Percentiles rank a stretch among this genome's conserved stretches.
Evolutionary conservation across 2,113 vertebrate genomes (phyloP).

Genomic region (Oostethus manadensis): DNA sequence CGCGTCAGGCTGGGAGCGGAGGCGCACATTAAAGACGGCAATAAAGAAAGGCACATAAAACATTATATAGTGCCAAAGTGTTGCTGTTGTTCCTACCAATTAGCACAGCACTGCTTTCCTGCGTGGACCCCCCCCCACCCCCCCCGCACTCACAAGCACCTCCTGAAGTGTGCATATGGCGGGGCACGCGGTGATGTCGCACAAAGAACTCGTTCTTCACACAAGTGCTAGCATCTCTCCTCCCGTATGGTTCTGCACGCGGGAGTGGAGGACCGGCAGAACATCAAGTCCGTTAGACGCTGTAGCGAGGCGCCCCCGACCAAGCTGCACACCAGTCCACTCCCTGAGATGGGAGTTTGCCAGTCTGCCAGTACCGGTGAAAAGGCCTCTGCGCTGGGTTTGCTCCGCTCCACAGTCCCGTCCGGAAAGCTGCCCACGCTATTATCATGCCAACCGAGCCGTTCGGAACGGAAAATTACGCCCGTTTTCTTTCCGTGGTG

Average conservation of each 20-base stretch:
- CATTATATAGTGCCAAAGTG: constrained; percentile 72
- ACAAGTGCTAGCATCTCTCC: constrained; percentile 2
- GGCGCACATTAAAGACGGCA: constrained; percentile 52
- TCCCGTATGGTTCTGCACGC: too few species aligned
- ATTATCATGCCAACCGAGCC: not conserved
- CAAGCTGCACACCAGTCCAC: constrained; percentile 41
- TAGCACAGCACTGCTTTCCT: constrained; percentile 62
- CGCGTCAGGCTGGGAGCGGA: constrained; percentile 24
- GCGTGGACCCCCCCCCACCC: constrained; percentile 6
- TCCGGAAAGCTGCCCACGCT: not conserved
- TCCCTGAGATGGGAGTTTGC: constrained; percentile 9
- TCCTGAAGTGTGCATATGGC: constrained; percentile 15
- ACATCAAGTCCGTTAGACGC: constrained; percentile 52
- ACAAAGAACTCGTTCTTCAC: constrained; percentile 28
- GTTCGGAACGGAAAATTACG: not conserved
- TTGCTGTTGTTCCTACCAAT: constrained; percentile 68
- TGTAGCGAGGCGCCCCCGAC: constrained; percentile 46
- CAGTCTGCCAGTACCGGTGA: constrained; percentile 15
- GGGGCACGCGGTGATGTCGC: constrained; percentile 1
- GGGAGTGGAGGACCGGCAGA: too few species aligned
- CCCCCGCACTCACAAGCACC: constrained; percentile 4
- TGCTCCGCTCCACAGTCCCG: constrained; percentile 15
- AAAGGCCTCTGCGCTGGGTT: constrained; percentile 16
- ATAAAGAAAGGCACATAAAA: constrained; percentile 70
- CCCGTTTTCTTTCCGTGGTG: not conserved